Evolutionary conservation across 2,888 invertebrate genomes (phyloP).

Genomic region (Eupithecia centaureata): DNA sequence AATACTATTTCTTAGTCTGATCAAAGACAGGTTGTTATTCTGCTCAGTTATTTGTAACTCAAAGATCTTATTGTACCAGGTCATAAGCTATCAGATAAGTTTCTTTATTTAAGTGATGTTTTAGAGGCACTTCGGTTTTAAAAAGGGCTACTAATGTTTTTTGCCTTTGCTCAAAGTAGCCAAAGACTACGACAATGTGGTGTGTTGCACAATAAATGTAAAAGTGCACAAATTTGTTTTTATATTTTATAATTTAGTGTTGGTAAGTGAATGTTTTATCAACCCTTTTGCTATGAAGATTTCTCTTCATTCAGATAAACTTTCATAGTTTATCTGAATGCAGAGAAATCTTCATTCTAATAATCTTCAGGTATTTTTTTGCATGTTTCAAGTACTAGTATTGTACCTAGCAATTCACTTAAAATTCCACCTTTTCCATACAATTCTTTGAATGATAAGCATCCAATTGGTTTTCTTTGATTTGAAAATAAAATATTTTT

Average conservation of each 20-base stretch:
- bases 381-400: conserved; percentile 8
- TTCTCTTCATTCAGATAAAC: conserved; percentile 16
- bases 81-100: neutral
- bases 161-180: conserved; percentile 70
- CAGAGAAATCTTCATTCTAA: no score
- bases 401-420: neutral
- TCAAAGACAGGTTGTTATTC: neutral
- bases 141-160: neutral
- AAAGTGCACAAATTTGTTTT: conserved; percentile 40
- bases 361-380: conserved; percentile 1
- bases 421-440: neutral
- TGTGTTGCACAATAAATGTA: conserved; percentile 45
- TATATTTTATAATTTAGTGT: conserved; percentile 35
- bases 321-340: neutral
- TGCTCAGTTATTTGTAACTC: neutral
- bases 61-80: neutral
- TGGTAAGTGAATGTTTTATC: conserved; percentile 14
- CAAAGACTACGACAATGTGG: conserved; percentile 68
- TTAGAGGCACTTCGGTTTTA: neutral
- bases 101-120: neutral
- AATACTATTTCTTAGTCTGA: neutral
- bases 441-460: neutral
- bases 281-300: conserved; percentile 6
- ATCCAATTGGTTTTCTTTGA: neutral
- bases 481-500: conserved; percentile 1